phyloP scores from a whole-genome alignment of 2,797 vertebrate genomes.

The Notolabrus celidotus region DNA sequence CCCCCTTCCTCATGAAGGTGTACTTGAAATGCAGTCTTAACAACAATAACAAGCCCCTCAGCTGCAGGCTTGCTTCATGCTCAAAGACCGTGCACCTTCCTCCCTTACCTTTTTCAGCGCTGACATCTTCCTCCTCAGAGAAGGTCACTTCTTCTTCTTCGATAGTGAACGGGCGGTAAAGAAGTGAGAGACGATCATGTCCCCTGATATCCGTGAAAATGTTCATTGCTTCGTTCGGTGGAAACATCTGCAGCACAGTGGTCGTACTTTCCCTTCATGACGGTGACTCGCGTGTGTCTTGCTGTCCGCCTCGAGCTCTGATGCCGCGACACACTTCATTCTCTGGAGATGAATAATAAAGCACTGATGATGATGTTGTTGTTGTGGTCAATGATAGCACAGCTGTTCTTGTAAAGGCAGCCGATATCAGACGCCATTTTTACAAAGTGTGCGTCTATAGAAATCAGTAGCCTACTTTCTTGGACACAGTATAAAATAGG shows the following conservation, averaged over 20 bases:
- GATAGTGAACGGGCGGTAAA: constrained; percentile 45
- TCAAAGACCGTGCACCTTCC: constrained; percentile 17
- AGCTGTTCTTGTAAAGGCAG: constrained; percentile 47
- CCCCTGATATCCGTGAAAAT: constrained; percentile 52
- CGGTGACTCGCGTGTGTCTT: constrained; percentile 28
- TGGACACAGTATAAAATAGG: background rate
- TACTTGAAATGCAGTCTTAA: constrained; percentile 17
- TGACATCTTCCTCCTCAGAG: constrained; percentile 76
- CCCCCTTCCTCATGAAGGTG: constrained; percentile 8
- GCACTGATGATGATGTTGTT: constrained; percentile 47
- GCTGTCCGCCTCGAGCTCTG: constrained; percentile 50
- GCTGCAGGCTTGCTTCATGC: constrained; percentile 24
- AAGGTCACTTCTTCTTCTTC: constrained; percentile 73
- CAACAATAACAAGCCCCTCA: constrained; percentile 24
- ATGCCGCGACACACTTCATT: constrained; percentile 60
- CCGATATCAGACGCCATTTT: constrained; percentile 76
- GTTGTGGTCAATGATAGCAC: constrained; percentile 49
- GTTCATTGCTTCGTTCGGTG: constrained; percentile 47
- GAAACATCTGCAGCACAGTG: constrained; percentile 56
- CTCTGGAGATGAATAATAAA: constrained; percentile 36
- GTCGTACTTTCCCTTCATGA: constrained; percentile 61
- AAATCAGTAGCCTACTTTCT: background rate
- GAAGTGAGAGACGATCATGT: constrained; percentile 55
- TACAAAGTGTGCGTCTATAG: constrained; percentile 54
- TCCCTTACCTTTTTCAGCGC: constrained; percentile 77